Evolutionary conservation across 2,113 vertebrate species (phyloP), one percentile per base, ranked within the genome.

Genomic region (Sorex fumeus): DNA sequence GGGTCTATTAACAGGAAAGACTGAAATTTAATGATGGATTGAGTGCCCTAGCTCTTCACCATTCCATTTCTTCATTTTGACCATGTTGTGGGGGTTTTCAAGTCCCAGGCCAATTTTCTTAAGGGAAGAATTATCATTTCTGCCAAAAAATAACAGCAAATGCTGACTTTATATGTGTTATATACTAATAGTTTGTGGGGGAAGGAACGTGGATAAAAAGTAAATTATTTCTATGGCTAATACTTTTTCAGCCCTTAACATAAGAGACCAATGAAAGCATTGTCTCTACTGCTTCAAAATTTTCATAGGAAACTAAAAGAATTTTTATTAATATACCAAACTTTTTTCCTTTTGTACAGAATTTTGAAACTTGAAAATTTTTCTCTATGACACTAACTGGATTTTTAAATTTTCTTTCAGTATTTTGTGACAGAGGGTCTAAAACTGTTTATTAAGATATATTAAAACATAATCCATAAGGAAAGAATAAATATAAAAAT

Each of bases 301-400:
- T 85, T 25, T 90, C 7, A 88, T 18, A 90, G 78, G 21, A 60
- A 91, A 94, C 45, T 74, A 10, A 84, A 88, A 80, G 66, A 86
- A 34, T 34, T 27, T 72, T 12, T 75, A 30, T 60, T 60, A 80
- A 77, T 60, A 60, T 7, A 8, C 69, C 64, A 86, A 50, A 57
- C 19, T 10, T 34, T 60, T 32, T 72, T 77, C 78, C 16, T 83
- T 40, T 89, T 83, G 34, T 5, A 79, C 9, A 72, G 27, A 84
- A 89, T n/a, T 82, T 84, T 70, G 71, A 69, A 81, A 85, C 23
- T 81, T 91, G 47, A 71, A 76, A 84, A 93, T 88, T 45, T 34
- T 11, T 82, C 25, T 62, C 25, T 2, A 36, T 28, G 67, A 27
- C 74, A 80, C 23, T 91, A 50, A 91, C 10, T 62, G 30, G 82